Evolutionary conservation across 2,888 invertebrate species (phyloP).

Genomic region (Brachyptera putata): DNA sequence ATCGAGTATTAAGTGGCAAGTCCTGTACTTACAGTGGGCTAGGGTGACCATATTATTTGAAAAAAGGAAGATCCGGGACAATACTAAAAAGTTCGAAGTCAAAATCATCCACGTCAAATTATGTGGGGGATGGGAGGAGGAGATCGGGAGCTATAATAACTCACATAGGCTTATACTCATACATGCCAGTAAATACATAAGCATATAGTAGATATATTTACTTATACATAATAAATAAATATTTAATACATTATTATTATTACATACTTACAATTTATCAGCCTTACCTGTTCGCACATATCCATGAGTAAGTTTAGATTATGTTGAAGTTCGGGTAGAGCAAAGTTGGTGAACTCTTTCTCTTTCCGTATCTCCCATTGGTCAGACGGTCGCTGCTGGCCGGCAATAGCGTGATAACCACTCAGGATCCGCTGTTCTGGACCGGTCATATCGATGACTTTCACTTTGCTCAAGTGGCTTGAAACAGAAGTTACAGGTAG

Average conservation of each 20-base stretch:
- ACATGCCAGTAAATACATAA: too few relatives aligned
- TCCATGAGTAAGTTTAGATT: slow-evolving; percentile 89
- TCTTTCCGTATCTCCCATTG: slow-evolving; percentile 55
- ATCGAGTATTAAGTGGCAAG: slow-evolving; percentile 1
- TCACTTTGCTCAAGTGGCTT: slow-evolving; percentile 78
- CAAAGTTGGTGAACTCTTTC: slow-evolving; percentile 61
- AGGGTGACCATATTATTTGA: too few relatives aligned
- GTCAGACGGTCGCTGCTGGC: slow-evolving; percentile 55
- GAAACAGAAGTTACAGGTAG: slow-evolving; percentile 22
- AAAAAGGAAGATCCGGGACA: too few relatives aligned
- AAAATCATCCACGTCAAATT: too few relatives aligned
- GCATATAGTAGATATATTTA: not conserved
- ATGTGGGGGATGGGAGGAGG: too few relatives aligned
- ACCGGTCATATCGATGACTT: slow-evolving; percentile 99
- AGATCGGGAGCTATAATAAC: too few relatives aligned
- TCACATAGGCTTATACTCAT: too few relatives aligned
- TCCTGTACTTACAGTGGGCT: too few relatives aligned
- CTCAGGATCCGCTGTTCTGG: slow-evolving; percentile 87
- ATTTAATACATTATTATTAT: not conserved
- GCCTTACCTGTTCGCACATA: slow-evolving; percentile 77
- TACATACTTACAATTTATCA: not conserved
- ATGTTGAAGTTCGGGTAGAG: slow-evolving; percentile 85
- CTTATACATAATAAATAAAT: not conserved
- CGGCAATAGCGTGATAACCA: slow-evolving; percentile 87
- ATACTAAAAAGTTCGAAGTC: too few relatives aligned